A percentile compares a stretch with the other conserved stretches of the same genome.
These are phyloP conservation scores for Ifrita kowaldi DNA, from an alignment of 2,113 vertebrate genomes.

Conservation along the genomic window DNA sequence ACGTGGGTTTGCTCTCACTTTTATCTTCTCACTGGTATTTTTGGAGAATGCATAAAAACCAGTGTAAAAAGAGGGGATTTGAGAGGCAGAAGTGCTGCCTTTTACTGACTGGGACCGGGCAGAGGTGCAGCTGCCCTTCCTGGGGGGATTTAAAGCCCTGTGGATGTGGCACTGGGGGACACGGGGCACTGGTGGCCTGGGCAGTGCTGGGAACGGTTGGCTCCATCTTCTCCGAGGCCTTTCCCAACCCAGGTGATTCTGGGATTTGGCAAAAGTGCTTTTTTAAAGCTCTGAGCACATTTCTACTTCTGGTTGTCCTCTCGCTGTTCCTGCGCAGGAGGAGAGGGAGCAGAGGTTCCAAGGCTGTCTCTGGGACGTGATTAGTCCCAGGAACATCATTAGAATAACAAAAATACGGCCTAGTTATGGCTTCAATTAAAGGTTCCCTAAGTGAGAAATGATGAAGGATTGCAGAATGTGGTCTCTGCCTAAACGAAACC, in stretches of 20 bases:
- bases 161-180: not conserved
- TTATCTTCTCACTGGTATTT: rapidly evolving
- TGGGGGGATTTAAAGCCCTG: not conserved
- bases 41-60: not conserved
- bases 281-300: not conserved
- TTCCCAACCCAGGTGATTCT: not conserved
- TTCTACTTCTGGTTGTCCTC: rapidly evolving
- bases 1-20: not conserved
- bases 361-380: not conserved
- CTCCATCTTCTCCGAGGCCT: rapidly evolving
- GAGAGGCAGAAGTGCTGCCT: not conserved
- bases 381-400: not conserved
- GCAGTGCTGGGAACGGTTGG: not conserved
- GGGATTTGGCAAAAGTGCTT: not conserved
- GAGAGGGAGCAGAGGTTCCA: not conserved
- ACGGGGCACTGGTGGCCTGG: not conserved
- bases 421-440: not conserved
- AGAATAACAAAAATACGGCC: conserved; percentile 26
- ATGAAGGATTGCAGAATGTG: not conserved
- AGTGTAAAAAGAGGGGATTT: rapidly evolving
- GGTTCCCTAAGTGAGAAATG: conserved; percentile 10
- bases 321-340: not conserved
- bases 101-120: rapidly evolving
- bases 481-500: not conserved
- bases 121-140: not conserved